These are phyloP conservation scores for Pachyrhynchus sulphureomaculatus DNA, from an alignment of 1,140 invertebrate species.

Conservation along the genomic window DNA sequence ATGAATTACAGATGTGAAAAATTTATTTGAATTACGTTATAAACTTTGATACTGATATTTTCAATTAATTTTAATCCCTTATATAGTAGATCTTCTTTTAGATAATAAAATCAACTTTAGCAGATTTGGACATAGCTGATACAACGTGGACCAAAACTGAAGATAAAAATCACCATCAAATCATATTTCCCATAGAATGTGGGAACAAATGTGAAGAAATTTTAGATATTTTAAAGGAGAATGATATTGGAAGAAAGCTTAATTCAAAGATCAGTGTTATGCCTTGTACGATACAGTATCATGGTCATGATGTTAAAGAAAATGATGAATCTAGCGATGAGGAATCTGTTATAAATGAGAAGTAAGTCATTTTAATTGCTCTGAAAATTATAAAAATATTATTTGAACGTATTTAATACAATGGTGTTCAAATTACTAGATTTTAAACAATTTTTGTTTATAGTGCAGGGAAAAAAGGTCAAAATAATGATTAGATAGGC, in stretches of 20 bases:
- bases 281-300: slow-evolving; percentile 52
- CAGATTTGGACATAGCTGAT: slow-evolving; percentile 27
- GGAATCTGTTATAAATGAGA: slow-evolving; percentile 8
- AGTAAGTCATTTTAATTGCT: not conserved
- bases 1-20: too few species aligned
- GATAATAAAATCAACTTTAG: slow-evolving; percentile 23
- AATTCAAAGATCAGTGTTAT: slow-evolving; percentile 52
- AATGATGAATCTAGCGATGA: slow-evolving; percentile 22
- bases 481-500: too few species aligned
- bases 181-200: slow-evolving; percentile 51
- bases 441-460: too few species aligned
- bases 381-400: too few species aligned
- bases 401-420: too few species aligned
- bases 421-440: too few species aligned
- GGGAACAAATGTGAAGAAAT: slow-evolving; percentile 50
- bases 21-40: too few species aligned
- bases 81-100: too few species aligned
- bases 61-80: too few species aligned
- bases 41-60: too few species aligned
- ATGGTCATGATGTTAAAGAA: slow-evolving; percentile 27
- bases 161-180: slow-evolving; percentile 46
- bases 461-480: too few species aligned
- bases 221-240: slow-evolving; percentile 48
- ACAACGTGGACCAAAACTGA: slow-evolving; percentile 30
- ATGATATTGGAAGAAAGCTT: slow-evolving; percentile 48